Base-by-base conservation (phyloP, 2,888 invertebrate genomes). In the Eupithecia subfuscata region DNA sequence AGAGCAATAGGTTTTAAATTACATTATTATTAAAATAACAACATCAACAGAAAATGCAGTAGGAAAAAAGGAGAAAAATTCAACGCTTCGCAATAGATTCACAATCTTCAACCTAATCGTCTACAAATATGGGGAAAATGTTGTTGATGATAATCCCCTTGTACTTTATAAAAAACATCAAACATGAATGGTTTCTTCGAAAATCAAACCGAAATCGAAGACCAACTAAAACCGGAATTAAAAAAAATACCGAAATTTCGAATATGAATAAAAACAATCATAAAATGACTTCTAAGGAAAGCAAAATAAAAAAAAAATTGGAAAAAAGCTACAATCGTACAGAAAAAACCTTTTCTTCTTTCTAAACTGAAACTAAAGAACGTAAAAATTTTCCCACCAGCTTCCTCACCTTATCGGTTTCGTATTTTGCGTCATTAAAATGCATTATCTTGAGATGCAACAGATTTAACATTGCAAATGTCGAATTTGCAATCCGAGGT, bases 361-460 rank as follows among this genome's bases (percentile, higher is more conserved):
- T 25, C 22, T 11, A 25, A 60, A 9, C 30, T 34, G 30, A 63
- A 63, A 40, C 22, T n/a, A 37, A 37, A 7, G 70, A 65, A 67
- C 40, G 64, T 71, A 60, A 69, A 40, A 69, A 65, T 60, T 48
- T 11, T 22, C 25, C 14, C 45, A 11, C 56, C 34, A 48, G 65
- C 83, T 80, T 78, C 81, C 81, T 82, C 84, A 84, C 86, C 86
- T 87, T 87, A 90, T 92, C 88, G 92, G 91, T 89, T 88, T 52
- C 89, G 85, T 90, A 92, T 91, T 92, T 91, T 83, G 84, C 93
- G 91, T 89, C 96, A 95, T 94, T 96, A 95, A 96, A 96, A 96
- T 93, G 90, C 93, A 94, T 93, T 94, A 94, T 93, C 91, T 88
- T 89, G 85, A 89, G 85, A 88, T 90, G 91, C 92, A 90, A 87